Percentiles rank a stretch among this genome's conserved stretches.
phyloP scores from a whole-genome alignment of 2,113 vertebrate species.

The Calyptommatus sinebrachiatus region DNA sequence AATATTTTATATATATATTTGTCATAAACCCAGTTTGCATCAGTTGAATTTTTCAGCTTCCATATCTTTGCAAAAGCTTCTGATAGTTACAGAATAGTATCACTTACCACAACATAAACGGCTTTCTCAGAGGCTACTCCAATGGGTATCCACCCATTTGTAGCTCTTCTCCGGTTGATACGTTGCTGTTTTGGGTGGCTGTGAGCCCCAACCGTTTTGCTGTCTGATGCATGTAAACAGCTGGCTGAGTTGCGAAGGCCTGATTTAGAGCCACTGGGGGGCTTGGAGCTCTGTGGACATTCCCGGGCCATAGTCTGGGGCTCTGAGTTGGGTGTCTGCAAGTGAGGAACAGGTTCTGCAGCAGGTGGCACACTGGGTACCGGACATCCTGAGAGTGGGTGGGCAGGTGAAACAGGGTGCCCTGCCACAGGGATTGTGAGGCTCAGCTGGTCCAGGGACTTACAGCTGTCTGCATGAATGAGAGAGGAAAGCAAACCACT shows the following conservation, averaged over 20 bases:
- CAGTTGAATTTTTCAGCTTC: not conserved
- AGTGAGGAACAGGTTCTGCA: constrained; percentile 87
- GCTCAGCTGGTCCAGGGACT: constrained; percentile 86
- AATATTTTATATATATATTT: not conserved
- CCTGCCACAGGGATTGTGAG: constrained; percentile 83
- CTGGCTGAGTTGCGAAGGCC: constrained; percentile 76
- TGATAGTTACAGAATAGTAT: not conserved
- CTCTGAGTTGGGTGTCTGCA: constrained; percentile 89
- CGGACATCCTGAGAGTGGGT: constrained; percentile 92
- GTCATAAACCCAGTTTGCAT: not conserved
- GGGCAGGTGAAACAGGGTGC: constrained; percentile 82
- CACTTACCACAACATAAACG: constrained; percentile 91
- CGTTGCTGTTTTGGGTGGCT: constrained; percentile 84
- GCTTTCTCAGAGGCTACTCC: constrained; percentile 90
- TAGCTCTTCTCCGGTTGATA: constrained; percentile 82
- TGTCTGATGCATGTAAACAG: constrained; percentile 80
- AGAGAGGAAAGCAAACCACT: not conserved
- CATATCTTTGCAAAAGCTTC: not conserved
- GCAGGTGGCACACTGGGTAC: constrained; percentile 90
- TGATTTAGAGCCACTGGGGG: constrained; percentile 89
- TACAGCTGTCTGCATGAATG: constrained; percentile 71
- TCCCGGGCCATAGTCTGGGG: constrained; percentile 86
- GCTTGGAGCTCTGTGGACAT: constrained; percentile 91
- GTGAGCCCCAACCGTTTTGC: constrained; percentile 75
- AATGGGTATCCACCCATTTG: constrained; percentile 94